Conservation (phyloP, 2,113 vertebrate species). For the Mustela lutreola region DNA sequence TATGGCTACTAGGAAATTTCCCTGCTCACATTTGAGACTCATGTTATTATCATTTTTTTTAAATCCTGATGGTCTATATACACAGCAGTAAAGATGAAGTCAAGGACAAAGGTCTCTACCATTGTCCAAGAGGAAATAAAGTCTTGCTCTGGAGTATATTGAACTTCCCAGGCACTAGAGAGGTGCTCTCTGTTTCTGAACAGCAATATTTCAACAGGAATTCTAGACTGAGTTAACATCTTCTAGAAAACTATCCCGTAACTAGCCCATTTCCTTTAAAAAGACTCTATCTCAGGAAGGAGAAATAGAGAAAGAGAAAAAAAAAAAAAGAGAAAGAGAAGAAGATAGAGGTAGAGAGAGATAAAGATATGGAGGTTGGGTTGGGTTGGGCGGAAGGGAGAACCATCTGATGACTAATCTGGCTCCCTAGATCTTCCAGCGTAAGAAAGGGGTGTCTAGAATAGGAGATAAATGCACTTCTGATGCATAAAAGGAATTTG, state of each 20-base stretch:
- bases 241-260: background rate
- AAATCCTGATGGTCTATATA: background rate
- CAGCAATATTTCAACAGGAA: background rate
- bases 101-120: background rate
- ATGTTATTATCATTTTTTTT: background rate
- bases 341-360: background rate
- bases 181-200: background rate
- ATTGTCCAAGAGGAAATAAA: background rate
- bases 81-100: background rate
- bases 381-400: background rate
- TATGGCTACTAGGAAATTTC: background rate
- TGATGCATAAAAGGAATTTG: background rate
- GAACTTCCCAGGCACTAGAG: background rate
- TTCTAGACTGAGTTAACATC: constrained; percentile 23
- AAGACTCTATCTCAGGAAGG: background rate
- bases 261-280: background rate
- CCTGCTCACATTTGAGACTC: background rate
- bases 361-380: background rate
- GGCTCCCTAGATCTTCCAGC: constrained; percentile 9
- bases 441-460: background rate
- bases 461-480: background rate
- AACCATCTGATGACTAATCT: background rate
- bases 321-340: background rate
- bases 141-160: background rate
- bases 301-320: background rate